phyloP scores from a whole-genome alignment of 2,888 invertebrate species.

The Lasioglossum marginatum region DNA sequence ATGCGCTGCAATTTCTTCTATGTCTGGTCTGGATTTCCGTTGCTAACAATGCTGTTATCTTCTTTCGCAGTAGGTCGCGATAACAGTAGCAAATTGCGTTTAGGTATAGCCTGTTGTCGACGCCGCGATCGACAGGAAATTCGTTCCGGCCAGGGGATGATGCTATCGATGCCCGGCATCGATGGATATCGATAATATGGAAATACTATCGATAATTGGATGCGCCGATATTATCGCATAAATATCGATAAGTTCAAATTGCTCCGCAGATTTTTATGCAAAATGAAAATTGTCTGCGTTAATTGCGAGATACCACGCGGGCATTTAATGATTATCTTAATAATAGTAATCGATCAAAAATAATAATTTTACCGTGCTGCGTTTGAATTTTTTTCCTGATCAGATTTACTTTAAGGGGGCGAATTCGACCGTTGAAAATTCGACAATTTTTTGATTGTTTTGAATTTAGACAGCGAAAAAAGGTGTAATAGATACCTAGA shows the following conservation, averaged over 20 bases:
- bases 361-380: no score
- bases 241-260: neutral
- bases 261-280: no score
- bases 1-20: neutral
- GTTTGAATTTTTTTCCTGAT: no score
- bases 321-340: no score
- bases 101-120: neutral
- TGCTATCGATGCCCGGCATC: neutral
- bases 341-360: no score
- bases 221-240: neutral
- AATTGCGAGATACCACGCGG: no score
- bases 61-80: neutral
- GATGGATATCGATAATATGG: neutral
- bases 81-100: neutral
- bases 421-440: no score
- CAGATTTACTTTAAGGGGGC: no score
- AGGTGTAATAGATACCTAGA: no score
- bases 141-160: neutral
- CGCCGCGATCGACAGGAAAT: neutral
- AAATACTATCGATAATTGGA: neutral
- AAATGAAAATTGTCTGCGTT: no score
- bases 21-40: neutral
- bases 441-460: no score
- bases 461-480: no score
- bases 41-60: constrained; percentile 9